A percentile compares a stretch with the other conserved stretches of the same genome.
Evolutionary conservation across 2,113 vertebrate species (phyloP).

Genomic region (Solenodon paradoxus): DNA sequence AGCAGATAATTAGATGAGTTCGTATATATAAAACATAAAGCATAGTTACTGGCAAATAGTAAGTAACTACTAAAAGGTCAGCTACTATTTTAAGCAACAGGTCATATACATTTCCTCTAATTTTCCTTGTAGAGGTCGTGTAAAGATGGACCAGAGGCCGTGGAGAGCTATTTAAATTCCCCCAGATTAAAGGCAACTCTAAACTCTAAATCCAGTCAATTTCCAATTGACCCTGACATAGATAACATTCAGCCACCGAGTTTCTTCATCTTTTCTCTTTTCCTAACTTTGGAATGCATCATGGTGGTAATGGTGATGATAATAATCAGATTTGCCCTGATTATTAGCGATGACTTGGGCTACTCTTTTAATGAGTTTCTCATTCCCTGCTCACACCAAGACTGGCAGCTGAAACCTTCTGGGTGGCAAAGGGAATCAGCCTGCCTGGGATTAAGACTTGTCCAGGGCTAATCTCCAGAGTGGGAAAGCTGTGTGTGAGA

Average conservation of each 20-base stretch:
- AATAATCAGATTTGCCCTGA: conserved; percentile 54
- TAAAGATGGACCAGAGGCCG: neutral
- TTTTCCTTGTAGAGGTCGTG: conserved; percentile 11
- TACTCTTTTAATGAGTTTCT: conserved; percentile 57
- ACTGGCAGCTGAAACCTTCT: conserved; percentile 52
- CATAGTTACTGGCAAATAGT: neutral
- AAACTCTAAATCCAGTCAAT: conserved; percentile 7
- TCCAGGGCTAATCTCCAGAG: conserved; percentile 33
- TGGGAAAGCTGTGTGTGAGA: neutral
- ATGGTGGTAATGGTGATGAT: neutral
- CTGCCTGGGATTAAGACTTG: conserved; percentile 62
- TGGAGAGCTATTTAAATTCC: neutral
- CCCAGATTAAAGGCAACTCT: neutral
- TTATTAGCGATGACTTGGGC: conserved; percentile 39
- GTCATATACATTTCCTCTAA: neutral
- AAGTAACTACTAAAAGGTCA: neutral
- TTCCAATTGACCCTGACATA: neutral
- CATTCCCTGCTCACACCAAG: conserved; percentile 56
- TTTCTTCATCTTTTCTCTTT: neutral
- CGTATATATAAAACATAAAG: neutral
- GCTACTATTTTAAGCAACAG: conserved; percentile 30
- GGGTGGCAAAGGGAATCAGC: conserved; percentile 47
- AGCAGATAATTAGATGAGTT: conserved; percentile 2
- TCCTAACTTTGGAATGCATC: conserved; percentile 4
- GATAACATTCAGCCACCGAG: neutral